These are phyloP conservation scores for Proctacanthus coquilletti DNA, from an alignment of 1,140 invertebrate species.

Conservation along the genomic window DNA sequence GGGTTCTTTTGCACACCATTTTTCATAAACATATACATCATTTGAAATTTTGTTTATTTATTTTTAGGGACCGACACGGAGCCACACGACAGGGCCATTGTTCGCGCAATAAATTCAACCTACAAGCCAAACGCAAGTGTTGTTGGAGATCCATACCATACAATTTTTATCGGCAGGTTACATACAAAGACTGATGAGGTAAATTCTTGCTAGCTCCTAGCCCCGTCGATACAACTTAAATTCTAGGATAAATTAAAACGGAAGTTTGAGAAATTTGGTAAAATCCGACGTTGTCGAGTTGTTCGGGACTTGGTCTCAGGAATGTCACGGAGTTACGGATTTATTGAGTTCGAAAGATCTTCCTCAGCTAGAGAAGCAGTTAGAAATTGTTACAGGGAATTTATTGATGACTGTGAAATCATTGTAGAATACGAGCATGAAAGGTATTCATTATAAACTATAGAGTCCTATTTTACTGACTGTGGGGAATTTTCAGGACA, in stretches of 20 bases:
- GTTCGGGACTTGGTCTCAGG: constrained; percentile 72
- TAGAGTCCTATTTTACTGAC: background rate
- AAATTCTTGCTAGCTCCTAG: constrained; percentile 3
- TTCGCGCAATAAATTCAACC: constrained; percentile 51
- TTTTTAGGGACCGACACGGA: constrained; percentile 52
- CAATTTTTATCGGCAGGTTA: constrained; percentile 65
- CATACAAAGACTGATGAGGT: constrained; percentile 50
- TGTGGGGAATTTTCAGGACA: constrained; percentile 7
- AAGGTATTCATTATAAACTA: constrained; percentile 17
- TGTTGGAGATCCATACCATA: constrained; percentile 51
- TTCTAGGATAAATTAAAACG: constrained; percentile 34
- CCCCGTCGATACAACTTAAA: background rate
- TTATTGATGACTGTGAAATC: constrained; percentile 42
- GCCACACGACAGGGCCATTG: constrained; percentile 65
- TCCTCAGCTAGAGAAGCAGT: constrained; percentile 44
- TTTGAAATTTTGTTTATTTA: constrained; percentile 2
- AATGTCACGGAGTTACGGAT: constrained; percentile 66
- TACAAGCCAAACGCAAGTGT: constrained; percentile 52
- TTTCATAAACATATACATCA: constrained; percentile 1
- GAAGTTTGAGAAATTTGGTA: constrained; percentile 51
- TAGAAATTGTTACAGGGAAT: constrained; percentile 36
- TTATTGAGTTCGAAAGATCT: constrained; percentile 60
- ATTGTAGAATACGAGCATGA: constrained; percentile 55
- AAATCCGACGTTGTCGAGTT: constrained; percentile 48
- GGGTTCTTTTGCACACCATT: background rate